Base-by-base conservation (phyloP, 2,888 invertebrate species). In the Acleris sparsana region DNA sequence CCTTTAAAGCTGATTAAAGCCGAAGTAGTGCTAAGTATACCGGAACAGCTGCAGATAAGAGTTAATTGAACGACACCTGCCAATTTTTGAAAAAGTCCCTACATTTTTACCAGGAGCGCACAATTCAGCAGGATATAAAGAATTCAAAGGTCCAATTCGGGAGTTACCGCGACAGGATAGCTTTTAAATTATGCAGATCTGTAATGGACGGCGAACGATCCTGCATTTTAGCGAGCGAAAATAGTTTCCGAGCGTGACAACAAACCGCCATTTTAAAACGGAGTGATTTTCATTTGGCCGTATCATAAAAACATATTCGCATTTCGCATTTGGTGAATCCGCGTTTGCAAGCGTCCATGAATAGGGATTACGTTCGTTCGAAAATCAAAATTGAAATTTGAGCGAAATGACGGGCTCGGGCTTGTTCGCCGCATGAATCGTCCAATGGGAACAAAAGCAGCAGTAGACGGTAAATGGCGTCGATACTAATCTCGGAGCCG, bases 401-500 rank as follows among this genome's bases (percentile, higher is more conserved):
- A 71, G 66, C 56, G 67, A 61, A 46, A 44, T 60, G 64, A 56
- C 68, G 65, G 51, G 48, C 55, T 61, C 61, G 39, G 57, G 48
- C 63, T 57, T 58, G 69, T 57, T 62, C 65, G 67, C 68, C 69
- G 70, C 68, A 72, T 80, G 84, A 87, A 85, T 85, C 82, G 77
- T 72, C 80, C 85, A 87, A 85, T 86, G 78, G 79, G 80, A 83
- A 89, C 88, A 91, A 91, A 85, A 79, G 78, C 75, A 75, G 78
- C 78, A 81, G 84, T 83, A 85, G 84, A 82, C 86, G 86, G 91
- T 88, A 90, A 88, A 88, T 86, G 80, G 84, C 83, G 76, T 85
- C 87, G 92, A 92, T 92, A 89, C 86, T 91, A 91, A 92, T 92
- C 92, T 90, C 81, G 75, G 85, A 91, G 91, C 90, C 91, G 92